Base-by-base conservation (phyloP, 2,797 vertebrate genomes). In the Dendrocincla fuliginosa region DNA sequence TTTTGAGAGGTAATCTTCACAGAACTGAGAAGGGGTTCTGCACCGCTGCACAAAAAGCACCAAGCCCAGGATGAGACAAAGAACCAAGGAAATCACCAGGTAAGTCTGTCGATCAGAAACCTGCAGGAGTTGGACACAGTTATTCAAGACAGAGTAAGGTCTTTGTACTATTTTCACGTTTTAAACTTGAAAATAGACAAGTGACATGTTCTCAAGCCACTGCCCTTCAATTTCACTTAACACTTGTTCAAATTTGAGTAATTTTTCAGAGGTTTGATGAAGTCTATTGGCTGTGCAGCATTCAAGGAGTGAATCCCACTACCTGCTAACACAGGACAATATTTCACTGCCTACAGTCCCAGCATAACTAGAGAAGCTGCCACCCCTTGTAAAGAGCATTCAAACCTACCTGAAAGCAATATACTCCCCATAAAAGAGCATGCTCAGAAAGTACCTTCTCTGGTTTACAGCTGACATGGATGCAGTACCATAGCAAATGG, bases 91-190 rank as follows among this genome's bases (percentile, higher is more conserved):
- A 63, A 99, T 98, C 91, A 99, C 98, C 96, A 99, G 98, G 95
- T 99, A 99, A 85, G 98, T 98, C 96, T 99, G 99, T 46, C 99
- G 98, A 97, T 99, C 99, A 14, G 99, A 99, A 46, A 99, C 99
- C 99, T 99, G 96, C 52, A 95, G 70, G 47, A 77, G 32, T 82
- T 77, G 17, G 19, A 90, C 16, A 82, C 9, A 87, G 17, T 27
- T 63, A 52, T 24, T 94, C 47, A 78, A 91, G 37, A 65, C 32
- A 67, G 35, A 71, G 27, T 28, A 32, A 39, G 20, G 39, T 42
- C 46, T 30, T 3, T 0, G 25, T 16, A n/a, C 1, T 46, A 18
- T 7, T 41, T 28, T 70, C 5, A 0, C 15, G 23, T 70, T 80
- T 11, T 27, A 41, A 28, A 28, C 19, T 70, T 63, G n/a, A 27